Conservation (phyloP, 2,888 invertebrate species). For the Netelia inedita region DNA sequence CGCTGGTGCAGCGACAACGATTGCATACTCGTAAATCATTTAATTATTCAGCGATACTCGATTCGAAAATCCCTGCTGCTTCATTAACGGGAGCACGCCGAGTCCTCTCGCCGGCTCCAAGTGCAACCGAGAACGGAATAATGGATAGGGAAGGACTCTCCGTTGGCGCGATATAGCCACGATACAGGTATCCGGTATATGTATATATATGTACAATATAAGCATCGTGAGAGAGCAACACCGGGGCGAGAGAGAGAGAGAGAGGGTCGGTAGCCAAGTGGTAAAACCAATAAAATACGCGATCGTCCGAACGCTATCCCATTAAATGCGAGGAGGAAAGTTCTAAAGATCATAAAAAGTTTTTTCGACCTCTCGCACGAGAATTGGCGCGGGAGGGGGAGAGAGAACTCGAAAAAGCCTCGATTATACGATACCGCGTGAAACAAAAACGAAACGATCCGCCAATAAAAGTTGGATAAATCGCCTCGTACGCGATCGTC, state of each 20-base stretch:
- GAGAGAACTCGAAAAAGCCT: neutral
- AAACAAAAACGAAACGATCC: neutral
- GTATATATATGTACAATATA: conserved; percentile 1
- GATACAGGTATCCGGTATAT: neutral
- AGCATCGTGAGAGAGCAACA: conserved; percentile 6
- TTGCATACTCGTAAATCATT: conserved; percentile 69
- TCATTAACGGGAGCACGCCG: conserved; percentile 64
- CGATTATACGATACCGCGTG: neutral
- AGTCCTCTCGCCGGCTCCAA: conserved; percentile 18
- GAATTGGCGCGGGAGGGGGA: neutral
- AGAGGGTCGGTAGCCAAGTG: neutral
- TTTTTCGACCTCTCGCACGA: conserved; percentile 15
- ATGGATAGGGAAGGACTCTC: conserved; percentile 43
- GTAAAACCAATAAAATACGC: conserved; percentile 51
- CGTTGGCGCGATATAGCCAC: neutral
- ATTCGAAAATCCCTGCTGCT: conserved; percentile 67
- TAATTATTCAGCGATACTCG: conserved; percentile 70
- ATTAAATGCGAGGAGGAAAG: conserved; percentile 48
- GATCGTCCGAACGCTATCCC: conserved; percentile 55
- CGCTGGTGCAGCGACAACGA: conserved; percentile 47
- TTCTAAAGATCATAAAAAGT: conserved; percentile 34
- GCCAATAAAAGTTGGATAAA: too few relatives aligned
- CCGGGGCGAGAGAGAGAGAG: conserved; percentile 8
- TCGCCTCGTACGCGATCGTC: too few relatives aligned
- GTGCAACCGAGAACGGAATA: conserved; percentile 45